Evolutionary conservation across 37 sponge, comb jelly and placozoan genomes (phyloP), one percentile per base, ranked within the genome.

Genomic region (Aplysina aerophoba): DNA sequence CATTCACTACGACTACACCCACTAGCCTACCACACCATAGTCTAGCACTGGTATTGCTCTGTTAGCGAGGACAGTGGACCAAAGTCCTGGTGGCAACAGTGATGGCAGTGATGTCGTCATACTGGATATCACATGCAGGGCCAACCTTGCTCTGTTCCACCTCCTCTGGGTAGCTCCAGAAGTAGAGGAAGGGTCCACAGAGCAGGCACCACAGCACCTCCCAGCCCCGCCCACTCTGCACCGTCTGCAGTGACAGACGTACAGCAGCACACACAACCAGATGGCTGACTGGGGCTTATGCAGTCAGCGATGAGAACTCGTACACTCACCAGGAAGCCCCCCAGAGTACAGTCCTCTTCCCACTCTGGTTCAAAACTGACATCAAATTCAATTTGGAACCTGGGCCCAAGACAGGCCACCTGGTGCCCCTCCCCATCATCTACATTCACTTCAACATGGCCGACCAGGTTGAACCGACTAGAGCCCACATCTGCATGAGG

Each of bases 91-190:
- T n/a, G n/a, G n/a, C n/a, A n/a, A n/a, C n/a, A n/a, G n/a, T n/a
- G n/a, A n/a, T n/a, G n/a, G n/a, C n/a, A n/a, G n/a, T n/a, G n/a
- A n/a, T n/a, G n/a, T n/a, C n/a, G n/a, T n/a, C n/a, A n/a, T n/a
- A n/a, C n/a, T n/a, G n/a, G n/a, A n/a, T n/a, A n/a, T n/a, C 15
- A 15, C 19, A 58, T 58, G 15, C 15, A 58, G 59, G 17, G 27
- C 28, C 28, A 28, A 62, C 64, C 64, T 62, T 62, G 4, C 12
- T 27, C 24, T 28, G 64, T 28, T 3, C 4, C 27, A 62, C 64
- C 27, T 62, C 64, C 78, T 75, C 78, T 19, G 78, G 78, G 53
- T 75, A 75, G 20, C 41, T 31, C 78, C 78, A 75, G 22, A 75
- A 19, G 1, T 20, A 21, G 16, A 75, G 25, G 54, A 15, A 36